phyloP scores from a whole-genome alignment of 2,797 vertebrate species.

The Psittacula echo region DNA sequence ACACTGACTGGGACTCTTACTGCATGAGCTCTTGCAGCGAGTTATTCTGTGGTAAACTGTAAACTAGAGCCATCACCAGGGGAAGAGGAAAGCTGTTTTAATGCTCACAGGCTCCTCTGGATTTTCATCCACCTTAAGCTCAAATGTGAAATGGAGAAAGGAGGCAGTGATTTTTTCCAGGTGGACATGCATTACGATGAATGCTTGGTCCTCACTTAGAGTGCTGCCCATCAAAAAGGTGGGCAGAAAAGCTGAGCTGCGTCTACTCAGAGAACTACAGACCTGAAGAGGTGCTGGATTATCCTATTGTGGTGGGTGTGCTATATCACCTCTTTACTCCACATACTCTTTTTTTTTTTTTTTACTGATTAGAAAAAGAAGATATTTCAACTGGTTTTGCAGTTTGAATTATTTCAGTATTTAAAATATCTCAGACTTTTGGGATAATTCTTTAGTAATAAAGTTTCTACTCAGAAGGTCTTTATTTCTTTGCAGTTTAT shows the following conservation, averaged over 20 bases:
- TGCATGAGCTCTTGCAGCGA: background rate
- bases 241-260: background rate
- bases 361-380: background rate
- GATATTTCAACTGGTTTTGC: background rate
- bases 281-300: background rate
- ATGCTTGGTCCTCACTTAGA: background rate
- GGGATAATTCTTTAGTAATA: background rate
- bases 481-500: background rate
- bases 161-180: background rate
- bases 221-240: background rate
- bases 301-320: background rate
- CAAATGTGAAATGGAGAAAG: background rate
- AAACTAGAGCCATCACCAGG: background rate
- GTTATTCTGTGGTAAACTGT: background rate
- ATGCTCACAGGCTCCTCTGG: background rate
- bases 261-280: background rate
- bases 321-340: background rate
- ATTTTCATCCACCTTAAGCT: background rate
- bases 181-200: background rate
- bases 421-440: background rate
- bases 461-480: background rate
- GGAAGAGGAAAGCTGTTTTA: background rate
- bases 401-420: background rate
- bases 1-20: background rate
- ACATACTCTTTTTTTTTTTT: background rate